Base-by-base conservation (phyloP, 2,888 invertebrate genomes). In the Orthosia gracilis region DNA sequence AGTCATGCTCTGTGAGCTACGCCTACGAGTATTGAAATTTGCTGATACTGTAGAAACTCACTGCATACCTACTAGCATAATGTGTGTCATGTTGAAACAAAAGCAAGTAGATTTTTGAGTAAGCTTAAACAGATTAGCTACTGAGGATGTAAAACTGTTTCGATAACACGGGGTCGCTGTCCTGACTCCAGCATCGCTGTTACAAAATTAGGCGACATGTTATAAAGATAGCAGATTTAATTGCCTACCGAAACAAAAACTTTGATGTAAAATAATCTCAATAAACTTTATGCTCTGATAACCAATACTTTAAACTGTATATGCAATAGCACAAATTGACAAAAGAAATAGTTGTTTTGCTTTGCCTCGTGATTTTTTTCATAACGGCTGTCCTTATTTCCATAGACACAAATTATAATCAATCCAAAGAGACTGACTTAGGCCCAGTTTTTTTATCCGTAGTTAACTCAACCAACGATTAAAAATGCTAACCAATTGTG, bases 101-200 rank as follows among this genome's bases (percentile, higher is more conserved):
- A 71, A 58, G 12, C 59, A 73, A 78, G 65, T 76, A 76, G 63
- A 69, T 57, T 78, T 78, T 79, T 67, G 71, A 73, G 69, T 76
- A 82, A 85, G 80, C 83, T 85, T 55, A 26, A 18, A 69, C 61
- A 88, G 84, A 83, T 85, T 85, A 83, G 82, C 73, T 58, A 69
- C 78, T 81, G 82, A 83, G 86, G 75, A 85, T 85, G 87, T 85
- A 80, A 89, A 89, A 80, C 88, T 90, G 89, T 89, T 85, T 89
- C 76, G 89, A 90, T 92, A 92, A 90, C 88, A 78, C 84, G 87
- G 87, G 92, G 92, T 92, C 94, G 89, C 76, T 91, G 93, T 91
- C 93, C 94, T 88, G 86, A 86, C 88, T 90, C 82, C 83, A 89
- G 89, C 88, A 91, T 90, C 88, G 50, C 65, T 83, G 83, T 89